Percentiles rank a stretch among this genome's conserved stretches.
phyloP scores from a whole-genome alignment of 2,888 invertebrate genomes.

The Serrognathus titanus region DNA sequence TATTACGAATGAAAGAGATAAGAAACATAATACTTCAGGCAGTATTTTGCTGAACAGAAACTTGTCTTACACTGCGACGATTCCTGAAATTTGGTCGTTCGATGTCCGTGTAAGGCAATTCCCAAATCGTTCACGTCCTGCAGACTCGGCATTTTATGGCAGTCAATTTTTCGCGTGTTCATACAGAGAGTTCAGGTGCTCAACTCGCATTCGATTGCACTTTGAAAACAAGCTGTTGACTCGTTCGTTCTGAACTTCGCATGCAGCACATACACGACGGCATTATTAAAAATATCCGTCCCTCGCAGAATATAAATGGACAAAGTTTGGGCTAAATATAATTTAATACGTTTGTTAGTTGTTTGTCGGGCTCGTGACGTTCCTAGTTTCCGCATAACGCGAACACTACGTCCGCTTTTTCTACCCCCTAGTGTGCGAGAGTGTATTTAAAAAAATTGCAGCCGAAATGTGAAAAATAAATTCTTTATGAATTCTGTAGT shows the following conservation, averaged over 20 bases:
- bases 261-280: slow-evolving; percentile 19
- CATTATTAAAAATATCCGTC: slow-evolving; percentile 23
- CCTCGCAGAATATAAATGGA: slow-evolving; percentile 12
- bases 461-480: too few relatives aligned
- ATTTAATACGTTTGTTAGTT: neutral
- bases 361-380: slow-evolving; percentile 10
- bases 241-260: slow-evolving; percentile 29
- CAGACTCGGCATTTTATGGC: slow-evolving; percentile 32
- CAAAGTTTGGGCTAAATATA: slow-evolving; percentile 10
- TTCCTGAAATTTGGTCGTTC: neutral
- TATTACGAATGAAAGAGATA: too few relatives aligned
- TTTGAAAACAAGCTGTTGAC: slow-evolving; percentile 32
- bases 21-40: too few relatives aligned
- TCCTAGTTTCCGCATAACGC: slow-evolving; percentile 18
- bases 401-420: slow-evolving; percentile 20
- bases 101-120: slow-evolving; percentile 28
- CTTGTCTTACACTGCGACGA: too few relatives aligned
- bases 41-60: too few relatives aligned
- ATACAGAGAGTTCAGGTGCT: slow-evolving; percentile 22
- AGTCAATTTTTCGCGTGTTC: slow-evolving; percentile 30
- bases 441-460: too few relatives aligned
- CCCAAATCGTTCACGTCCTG: slow-evolving; percentile 38
- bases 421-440: neutral
- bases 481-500: too few relatives aligned
- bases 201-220: slow-evolving; percentile 29